Percentiles rank a stretch among this genome's conserved stretches.
Evolutionary conservation across 2,797 vertebrate species (phyloP).

Genomic region (Coilia nasus): DNA sequence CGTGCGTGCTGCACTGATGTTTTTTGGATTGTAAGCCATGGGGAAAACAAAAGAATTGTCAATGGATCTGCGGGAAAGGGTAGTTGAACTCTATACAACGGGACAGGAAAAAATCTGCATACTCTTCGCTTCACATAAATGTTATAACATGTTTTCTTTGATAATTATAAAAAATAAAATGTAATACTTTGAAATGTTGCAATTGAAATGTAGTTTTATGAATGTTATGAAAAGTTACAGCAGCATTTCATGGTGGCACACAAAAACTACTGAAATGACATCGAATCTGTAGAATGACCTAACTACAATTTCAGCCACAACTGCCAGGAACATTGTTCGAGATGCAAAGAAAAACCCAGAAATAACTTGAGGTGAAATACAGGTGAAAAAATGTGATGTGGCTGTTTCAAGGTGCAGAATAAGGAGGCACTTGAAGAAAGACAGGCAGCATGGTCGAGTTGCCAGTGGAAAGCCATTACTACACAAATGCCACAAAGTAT

Average conservation of each 20-base stretch:
- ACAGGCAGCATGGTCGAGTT: conserved; percentile 16
- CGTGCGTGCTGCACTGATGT: too few species aligned
- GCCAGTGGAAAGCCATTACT: conserved; percentile 24
- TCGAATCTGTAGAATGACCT: conserved; percentile 4
- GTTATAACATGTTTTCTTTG: too few species aligned
- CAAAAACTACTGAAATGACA: too few species aligned
- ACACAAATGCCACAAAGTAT: conserved; percentile 18
- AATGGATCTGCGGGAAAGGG: background rate
- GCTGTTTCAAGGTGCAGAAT: conserved; percentile 27
- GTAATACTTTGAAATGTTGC: conserved; percentile 17
- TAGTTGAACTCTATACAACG: conserved; percentile 29
- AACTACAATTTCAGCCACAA: conserved; percentile 34
- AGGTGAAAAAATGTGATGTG: conserved; percentile 24
- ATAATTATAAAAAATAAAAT: conserved; percentile 23
- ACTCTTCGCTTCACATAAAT: too few species aligned
- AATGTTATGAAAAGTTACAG: too few species aligned
- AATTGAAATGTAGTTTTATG: background rate
- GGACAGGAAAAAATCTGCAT: conserved; percentile 34
- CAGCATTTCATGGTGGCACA: too few species aligned
- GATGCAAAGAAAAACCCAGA: conserved; percentile 36
- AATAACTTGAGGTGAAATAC: conserved; percentile 15
- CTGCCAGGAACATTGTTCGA: conserved; percentile 17
- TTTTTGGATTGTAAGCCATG: background rate
- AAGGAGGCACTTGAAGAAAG: too few species aligned
- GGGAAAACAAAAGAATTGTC: conserved; percentile 24